A percentile compares a stretch with the other conserved stretches of the same genome.
Evolutionary conservation across 1,140 invertebrate genomes (phyloP).

Genomic region (Pseudomyrmex flavicornis): DNA sequence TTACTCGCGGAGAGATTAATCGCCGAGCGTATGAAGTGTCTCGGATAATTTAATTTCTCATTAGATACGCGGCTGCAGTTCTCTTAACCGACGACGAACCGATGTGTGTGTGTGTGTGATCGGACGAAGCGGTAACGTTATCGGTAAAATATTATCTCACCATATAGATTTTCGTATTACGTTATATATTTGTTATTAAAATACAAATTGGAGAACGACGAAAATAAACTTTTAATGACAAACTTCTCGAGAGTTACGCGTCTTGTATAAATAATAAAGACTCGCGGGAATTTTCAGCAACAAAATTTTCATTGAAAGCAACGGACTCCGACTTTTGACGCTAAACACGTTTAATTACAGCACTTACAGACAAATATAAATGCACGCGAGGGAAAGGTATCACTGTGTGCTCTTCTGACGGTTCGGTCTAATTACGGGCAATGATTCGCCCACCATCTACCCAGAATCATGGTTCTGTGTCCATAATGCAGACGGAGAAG

Average conservation of each 20-base stretch:
- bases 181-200: too few relatives aligned
- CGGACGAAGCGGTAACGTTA: too few relatives aligned
- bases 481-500: slow-evolving; percentile 16
- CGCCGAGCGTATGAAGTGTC: slow-evolving; percentile 57
- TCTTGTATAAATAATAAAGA: background rate
- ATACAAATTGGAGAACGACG: too few relatives aligned
- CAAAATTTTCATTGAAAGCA: too few relatives aligned
- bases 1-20: slow-evolving; percentile 67
- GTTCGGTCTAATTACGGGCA: slow-evolving; percentile 24
- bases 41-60: slow-evolving; percentile 69
- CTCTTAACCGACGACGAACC: slow-evolving; percentile 17
- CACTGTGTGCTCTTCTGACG: background rate
- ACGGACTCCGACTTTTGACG: background rate
- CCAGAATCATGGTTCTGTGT: slow-evolving; percentile 26
- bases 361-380: background rate
- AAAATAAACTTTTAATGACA: too few relatives aligned
- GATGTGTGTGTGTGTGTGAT: background rate
- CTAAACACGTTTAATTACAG: background rate
- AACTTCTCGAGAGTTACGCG: too few relatives aligned
- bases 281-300: too few relatives aligned
- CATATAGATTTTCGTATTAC: too few relatives aligned
- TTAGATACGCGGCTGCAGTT: slow-evolving; percentile 23
- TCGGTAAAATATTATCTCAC: too few relatives aligned
- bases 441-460: slow-evolving; percentile 7
- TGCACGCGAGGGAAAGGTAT: background rate